phyloP scores from a whole-genome alignment of 2,888 invertebrate species.

The Cephus pygmeus region DNA sequence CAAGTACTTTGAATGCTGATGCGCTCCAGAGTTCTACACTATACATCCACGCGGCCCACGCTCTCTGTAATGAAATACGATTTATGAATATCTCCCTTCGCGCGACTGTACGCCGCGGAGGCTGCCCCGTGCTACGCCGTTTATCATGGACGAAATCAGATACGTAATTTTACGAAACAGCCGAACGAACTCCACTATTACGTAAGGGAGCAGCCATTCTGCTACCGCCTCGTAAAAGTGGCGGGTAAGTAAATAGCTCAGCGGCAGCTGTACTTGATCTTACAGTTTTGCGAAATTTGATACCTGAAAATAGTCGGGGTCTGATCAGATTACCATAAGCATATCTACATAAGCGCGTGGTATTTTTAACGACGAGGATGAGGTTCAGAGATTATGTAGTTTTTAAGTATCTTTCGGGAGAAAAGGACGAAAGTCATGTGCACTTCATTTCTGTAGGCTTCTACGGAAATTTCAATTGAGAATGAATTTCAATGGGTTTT shows the following conservation, averaged over 20 bases:
- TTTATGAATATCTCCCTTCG: conserved; percentile 52
- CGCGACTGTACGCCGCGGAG: conserved; percentile 22
- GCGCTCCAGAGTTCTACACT: conserved; percentile 49
- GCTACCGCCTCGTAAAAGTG: not conserved
- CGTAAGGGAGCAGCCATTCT: not conserved
- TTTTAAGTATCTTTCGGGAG: not conserved
- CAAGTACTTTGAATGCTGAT: conserved; percentile 66
- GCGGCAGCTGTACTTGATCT: not conserved
- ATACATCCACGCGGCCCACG: conserved; percentile 40
- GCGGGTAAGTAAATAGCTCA: not conserved
- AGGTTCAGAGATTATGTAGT: not conserved
- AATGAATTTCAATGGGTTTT: not conserved
- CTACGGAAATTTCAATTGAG: not conserved
- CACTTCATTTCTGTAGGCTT: not conserved
- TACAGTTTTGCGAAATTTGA: not conserved
- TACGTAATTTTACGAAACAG: conserved; percentile 11
- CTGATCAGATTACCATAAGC: not conserved
- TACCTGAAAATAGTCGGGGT: not conserved
- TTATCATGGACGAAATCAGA: conserved; percentile 36
- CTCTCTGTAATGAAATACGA: conserved; percentile 55
- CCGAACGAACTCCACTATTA: not conserved
- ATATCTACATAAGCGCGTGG: not conserved
- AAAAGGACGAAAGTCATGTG: not conserved
- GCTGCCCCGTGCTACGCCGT: conserved; percentile 35
- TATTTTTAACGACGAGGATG: not conserved